phyloP scores from a whole-genome alignment of 2,888 invertebrate species.

The Melanargia galathea region DNA sequence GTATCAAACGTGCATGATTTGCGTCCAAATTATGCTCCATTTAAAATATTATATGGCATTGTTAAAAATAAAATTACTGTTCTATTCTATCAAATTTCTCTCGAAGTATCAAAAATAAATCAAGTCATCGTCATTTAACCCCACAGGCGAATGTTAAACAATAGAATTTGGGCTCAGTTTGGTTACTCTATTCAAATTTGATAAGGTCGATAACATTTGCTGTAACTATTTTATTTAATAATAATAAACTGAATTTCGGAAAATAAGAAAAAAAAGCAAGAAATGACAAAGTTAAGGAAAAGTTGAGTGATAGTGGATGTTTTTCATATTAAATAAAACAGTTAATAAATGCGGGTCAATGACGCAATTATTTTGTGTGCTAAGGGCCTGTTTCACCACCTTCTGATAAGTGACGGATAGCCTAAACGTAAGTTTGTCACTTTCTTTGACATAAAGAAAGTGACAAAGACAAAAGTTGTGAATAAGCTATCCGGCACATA shows the following conservation, averaged over 20 bases:
- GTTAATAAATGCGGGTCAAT: background rate
- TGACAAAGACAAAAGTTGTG: too few relatives aligned
- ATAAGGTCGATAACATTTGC: background rate
- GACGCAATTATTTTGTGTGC: background rate
- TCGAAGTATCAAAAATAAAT: background rate
- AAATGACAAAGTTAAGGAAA: background rate
- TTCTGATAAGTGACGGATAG: too few relatives aligned
- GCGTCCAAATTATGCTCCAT: background rate
- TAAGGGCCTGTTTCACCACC: too few relatives aligned
- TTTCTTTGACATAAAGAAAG: too few relatives aligned
- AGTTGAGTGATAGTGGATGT: background rate
- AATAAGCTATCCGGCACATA: too few relatives aligned
- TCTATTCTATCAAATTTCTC: background rate
- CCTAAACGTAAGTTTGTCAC: too few relatives aligned
- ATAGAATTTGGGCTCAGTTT: too few relatives aligned
- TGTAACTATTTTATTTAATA: background rate
- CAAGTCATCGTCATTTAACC: too few relatives aligned
- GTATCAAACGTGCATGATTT: background rate
- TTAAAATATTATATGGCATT: background rate
- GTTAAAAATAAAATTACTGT: background rate
- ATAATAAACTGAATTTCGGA: background rate
- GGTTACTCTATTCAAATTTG: too few relatives aligned
- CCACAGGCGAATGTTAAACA: too few relatives aligned
- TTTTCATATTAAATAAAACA: slow-evolving; percentile 1
- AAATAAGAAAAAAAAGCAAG: background rate